phyloP scores from a whole-genome alignment of 2,797 vertebrate species.

The Perodicticus potto region DNA sequence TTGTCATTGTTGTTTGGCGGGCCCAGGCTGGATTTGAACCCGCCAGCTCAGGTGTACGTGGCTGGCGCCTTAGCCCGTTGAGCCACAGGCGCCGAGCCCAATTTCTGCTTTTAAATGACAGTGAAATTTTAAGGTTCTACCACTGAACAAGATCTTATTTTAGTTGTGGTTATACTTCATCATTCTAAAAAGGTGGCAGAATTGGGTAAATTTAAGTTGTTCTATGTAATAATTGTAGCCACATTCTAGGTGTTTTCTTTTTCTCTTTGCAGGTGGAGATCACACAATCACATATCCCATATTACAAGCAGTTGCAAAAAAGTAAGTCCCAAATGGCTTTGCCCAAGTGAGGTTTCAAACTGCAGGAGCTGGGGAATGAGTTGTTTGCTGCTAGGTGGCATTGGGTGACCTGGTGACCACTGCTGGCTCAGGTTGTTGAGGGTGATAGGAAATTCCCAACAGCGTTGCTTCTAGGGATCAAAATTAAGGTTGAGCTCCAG shows the following conservation, averaged over 20 bases:
- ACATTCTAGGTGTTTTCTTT: fast-evolving
- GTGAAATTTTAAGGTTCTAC: background rate
- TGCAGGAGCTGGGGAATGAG: background rate
- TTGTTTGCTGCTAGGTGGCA: background rate
- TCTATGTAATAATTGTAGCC: background rate
- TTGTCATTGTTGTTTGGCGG: too few relatives aligned
- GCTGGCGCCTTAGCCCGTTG: too few relatives aligned
- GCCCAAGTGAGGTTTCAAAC: background rate
- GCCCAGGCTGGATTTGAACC: too few relatives aligned
- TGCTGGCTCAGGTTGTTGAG: background rate
- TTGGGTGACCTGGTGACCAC: background rate
- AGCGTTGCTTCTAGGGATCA: background rate
- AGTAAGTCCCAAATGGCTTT: constrained; percentile 88
- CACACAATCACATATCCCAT: constrained; percentile 97
- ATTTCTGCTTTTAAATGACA: background rate
- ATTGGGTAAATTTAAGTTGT: background rate
- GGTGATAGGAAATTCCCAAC: background rate
- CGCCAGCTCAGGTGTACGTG: too few relatives aligned
- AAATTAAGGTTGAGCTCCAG: background rate
- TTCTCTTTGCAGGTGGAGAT: constrained; percentile 93
- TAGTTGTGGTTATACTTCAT: background rate
- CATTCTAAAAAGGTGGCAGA: background rate
- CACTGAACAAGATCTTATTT: background rate
- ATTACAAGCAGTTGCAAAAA: constrained; percentile 93
- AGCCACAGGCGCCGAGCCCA: too few relatives aligned